These are phyloP conservation scores for Melieria picta DNA, from an alignment of 2,888 invertebrate genomes.

Conservation along the genomic window DNA sequence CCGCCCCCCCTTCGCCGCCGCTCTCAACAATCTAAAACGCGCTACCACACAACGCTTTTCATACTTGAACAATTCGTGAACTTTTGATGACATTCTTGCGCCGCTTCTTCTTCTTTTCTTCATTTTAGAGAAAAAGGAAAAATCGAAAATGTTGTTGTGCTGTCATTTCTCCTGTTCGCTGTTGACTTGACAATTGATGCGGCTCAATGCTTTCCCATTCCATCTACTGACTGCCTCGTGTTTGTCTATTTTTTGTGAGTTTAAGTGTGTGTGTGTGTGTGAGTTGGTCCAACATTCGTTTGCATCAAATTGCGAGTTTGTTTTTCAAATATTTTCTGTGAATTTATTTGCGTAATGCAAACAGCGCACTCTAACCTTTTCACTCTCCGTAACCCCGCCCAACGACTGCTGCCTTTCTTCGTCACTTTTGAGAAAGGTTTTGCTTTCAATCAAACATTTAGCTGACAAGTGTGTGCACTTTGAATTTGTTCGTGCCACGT, in stretches of 20 bases:
- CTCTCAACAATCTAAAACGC: no score
- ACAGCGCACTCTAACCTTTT: conserved; percentile 13
- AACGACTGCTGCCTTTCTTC: not conserved
- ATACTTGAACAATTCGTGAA: no score
- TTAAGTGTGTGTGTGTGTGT: not conserved
- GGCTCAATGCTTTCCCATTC: conserved; percentile 43
- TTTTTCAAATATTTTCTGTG: conserved; percentile 11
- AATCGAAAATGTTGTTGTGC: conserved; percentile 5
- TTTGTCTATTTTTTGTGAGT: not conserved
- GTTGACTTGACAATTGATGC: conserved; percentile 46
- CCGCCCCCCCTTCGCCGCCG: no score
- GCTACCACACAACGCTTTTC: no score
- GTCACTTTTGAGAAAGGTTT: not conserved
- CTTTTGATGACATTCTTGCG: conserved; percentile 9
- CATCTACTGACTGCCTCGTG: not conserved
- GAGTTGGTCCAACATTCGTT: not conserved
- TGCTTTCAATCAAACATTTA: conserved; percentile 6
- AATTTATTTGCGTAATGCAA: conserved; percentile 25
- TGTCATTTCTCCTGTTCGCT: conserved; percentile 27
- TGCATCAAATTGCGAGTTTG: not conserved
- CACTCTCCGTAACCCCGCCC: no score
- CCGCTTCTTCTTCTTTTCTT: not conserved
- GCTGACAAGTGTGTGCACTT: not conserved
- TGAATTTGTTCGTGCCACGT: not conserved
- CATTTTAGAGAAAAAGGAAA: not conserved